These are phyloP conservation scores for Coelopa pilipes DNA, from an alignment of 2,888 invertebrate genomes.

Conservation along the genomic window DNA sequence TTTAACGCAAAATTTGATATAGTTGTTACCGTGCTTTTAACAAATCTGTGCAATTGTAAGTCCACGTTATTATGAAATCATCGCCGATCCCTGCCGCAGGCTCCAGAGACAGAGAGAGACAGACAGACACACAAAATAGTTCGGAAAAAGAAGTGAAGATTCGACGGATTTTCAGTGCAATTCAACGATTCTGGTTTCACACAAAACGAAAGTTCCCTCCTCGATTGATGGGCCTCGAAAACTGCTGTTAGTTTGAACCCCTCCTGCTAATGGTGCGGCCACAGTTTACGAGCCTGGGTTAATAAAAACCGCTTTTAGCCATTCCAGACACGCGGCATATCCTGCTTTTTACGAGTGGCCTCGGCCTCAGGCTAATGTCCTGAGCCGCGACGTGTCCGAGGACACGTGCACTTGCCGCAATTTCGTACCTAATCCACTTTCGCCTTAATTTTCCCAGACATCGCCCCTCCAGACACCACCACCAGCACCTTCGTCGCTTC, in stretches of 20 bases:
- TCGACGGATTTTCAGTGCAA: too few relatives aligned
- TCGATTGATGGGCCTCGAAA: too few relatives aligned
- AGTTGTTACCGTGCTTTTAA: constrained; percentile 19
- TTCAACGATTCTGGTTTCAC: too few relatives aligned
- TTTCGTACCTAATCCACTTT: background rate
- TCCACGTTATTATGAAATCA: constrained; percentile 33
- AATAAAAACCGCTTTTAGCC: background rate
- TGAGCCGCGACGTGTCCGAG: background rate
- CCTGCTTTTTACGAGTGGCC: background rate
- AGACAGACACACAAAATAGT: background rate
- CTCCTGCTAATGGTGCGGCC: too few relatives aligned
- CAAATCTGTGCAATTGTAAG: constrained; percentile 42
- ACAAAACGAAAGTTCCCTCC: too few relatives aligned
- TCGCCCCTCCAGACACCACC: background rate
- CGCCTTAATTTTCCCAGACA: background rate
- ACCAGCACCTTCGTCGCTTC: too few relatives aligned
- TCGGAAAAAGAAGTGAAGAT: too few relatives aligned
- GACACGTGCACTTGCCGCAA: background rate
- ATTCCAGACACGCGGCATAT: background rate
- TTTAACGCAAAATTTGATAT: background rate
- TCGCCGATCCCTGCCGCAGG: background rate
- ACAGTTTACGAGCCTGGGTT: background rate
- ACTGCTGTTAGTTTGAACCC: too few relatives aligned
- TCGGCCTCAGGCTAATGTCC: too few relatives aligned
- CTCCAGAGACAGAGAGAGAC: too few relatives aligned